A percentile compares a stretch with the other conserved stretches of the same genome.
Conservation (phyloP, 2,797 vertebrate genomes). For the Argya squamiceps region DNA sequence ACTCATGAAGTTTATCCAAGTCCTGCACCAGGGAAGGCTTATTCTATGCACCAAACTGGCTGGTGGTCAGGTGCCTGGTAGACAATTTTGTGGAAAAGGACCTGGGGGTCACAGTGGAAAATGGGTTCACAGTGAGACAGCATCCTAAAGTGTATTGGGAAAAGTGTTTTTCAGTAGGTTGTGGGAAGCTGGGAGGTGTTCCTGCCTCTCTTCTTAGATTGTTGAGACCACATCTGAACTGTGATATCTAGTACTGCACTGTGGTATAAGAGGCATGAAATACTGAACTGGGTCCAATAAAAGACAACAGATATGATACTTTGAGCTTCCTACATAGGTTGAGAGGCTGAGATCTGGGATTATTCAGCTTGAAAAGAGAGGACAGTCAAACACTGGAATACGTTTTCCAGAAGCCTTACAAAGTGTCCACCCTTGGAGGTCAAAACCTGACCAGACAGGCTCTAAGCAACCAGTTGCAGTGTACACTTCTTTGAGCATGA, state of each 20-base stretch:
- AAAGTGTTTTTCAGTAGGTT: neutral
- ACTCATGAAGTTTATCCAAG: neutral
- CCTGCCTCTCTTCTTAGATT: neutral
- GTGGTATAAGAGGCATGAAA: neutral
- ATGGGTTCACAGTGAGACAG: neutral
- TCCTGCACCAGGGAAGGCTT: neutral
- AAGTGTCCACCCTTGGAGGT: neutral
- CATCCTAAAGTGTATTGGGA: neutral
- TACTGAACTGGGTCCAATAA: neutral
- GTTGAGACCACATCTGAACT: neutral
- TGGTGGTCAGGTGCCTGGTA: neutral
- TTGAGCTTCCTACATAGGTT: neutral
- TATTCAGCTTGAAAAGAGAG: neutral
- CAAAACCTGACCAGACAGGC: neutral
- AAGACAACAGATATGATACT: neutral
- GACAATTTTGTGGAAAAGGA: neutral
- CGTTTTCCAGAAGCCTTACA: neutral
- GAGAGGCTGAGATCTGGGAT: neutral
- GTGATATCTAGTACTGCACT: neutral
- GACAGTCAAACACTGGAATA: neutral
- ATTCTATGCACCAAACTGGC: neutral
- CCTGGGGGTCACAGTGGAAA: accelerated
- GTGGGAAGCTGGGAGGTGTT: neutral
- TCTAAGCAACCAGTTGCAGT: neutral
- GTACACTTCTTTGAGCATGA: neutral